Conservation (phyloP, 2,888 invertebrate genomes). For the Caenorhabditis wallacei region DNA sequence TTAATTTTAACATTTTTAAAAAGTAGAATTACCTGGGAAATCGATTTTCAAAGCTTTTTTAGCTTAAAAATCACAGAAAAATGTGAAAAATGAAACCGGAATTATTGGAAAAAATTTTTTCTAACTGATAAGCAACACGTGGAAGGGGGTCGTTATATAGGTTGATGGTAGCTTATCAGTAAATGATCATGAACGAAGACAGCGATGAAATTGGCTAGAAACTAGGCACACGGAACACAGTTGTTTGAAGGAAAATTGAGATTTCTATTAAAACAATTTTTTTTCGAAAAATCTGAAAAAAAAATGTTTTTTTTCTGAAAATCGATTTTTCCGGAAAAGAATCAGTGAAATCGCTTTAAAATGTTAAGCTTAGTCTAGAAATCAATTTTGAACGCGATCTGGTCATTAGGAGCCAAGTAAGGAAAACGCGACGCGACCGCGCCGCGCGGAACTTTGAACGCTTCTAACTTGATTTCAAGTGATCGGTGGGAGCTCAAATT, state of each 20-base stretch:
- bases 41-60: neutral
- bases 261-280: no score
- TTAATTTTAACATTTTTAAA: constrained; percentile 11
- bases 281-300: no score
- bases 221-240: no score
- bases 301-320: constrained; percentile 8
- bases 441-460: no score
- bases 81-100: neutral
- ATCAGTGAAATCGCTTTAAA: no score
- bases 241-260: neutral
- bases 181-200: constrained; percentile 9
- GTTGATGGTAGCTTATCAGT: constrained; percentile 2
- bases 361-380: no score
- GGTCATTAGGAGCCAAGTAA: neutral
- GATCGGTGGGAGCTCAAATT: no score
- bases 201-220: neutral
- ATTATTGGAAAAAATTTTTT: neutral
- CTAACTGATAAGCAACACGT: constrained; percentile 39
- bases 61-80: constrained; percentile 1
- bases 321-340: no score
- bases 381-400: neutral
- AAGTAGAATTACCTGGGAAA: constrained; percentile 34
- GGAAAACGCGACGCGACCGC: neutral
- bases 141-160: constrained; percentile 12
- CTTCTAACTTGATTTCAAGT: no score